Base-by-base conservation (phyloP, 2,888 invertebrate genomes). In the Globia sparganii region DNA sequence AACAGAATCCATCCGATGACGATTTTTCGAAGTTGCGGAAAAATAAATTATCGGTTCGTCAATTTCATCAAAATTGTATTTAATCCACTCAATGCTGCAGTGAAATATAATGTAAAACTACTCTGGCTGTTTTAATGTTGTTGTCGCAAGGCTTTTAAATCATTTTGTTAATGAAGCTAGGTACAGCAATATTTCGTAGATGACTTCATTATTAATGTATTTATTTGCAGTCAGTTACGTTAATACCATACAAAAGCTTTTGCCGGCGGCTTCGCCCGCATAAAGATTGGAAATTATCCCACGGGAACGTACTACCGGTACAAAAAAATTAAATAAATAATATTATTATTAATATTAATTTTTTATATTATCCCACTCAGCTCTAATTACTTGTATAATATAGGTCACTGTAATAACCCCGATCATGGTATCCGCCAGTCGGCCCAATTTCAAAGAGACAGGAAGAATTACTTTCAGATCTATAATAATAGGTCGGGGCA, bases 51-150 rank as follows among this genome's bases (percentile, higher is more conserved):
- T 75, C 21, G 28, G 68, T 66, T 69, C 65, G 40, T 40, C 43
- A 31, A 58, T 64, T 59, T 46, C 25, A 80, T 85, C 18, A 80
- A 80, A 77, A 62, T 71, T 81, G 31, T 31, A 67, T 85, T 80
- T 4, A 69, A 31, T 64, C 18, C 15, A 31, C 6, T 65, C n/a
- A 34, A 25, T 34, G 31, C 31, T 46, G 69, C 34, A 62, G 31
- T 72, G 46, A 83, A 78, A 71, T 34, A 34, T 34, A 34, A 34
- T 34, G 34, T 34, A 25, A 46, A 4, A 37, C 25, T 67, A 67
- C n/a, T n/a, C n/a, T n/a, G n/a, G n/a, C n/a, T n/a, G n/a, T n/a
- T n/a, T n/a, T 21, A 1, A 65, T 64, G 46, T 59, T 66, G 28
- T 28, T 15, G 43, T 64, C 59, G 21, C 21, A 59, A 64, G n/a